Evolutionary conservation across 2,888 invertebrate species (phyloP), one percentile per base, ranked within the genome.

Genomic region (Mamestra brassicae): DNA sequence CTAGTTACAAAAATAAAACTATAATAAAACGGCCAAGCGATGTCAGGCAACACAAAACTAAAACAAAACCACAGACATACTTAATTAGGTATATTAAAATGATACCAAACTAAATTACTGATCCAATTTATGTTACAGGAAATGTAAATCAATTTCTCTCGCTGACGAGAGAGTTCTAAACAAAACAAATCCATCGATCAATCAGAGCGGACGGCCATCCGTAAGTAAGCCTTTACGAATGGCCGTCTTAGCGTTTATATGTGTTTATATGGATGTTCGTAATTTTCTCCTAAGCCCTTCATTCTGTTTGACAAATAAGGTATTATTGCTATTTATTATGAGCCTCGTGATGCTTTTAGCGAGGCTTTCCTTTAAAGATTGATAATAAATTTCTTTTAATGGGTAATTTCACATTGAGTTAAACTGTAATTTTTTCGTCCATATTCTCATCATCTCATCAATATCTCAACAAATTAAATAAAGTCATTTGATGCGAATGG

Each of bases 91-190:
- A 36, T 38, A 15, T 26, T 11, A 58, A 58, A 63, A 52, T 55
- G 0, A 71, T 11, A 67, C 11, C 26, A 45, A 77, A 57, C 13
- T 58, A 62, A 50, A 66, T 42, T 60, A 61, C 42, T 68, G 65
- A 17, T 50, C 63, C 57, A 76, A 76, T 78, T 72, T 70, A 62
- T 10, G 38, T 55, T 64, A 74, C 76, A 81, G 78, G 84, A 79
- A 81, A 69, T 76, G 78, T 76, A 71, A 75, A 77, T 71, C 61
- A 74, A 84, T 84, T 84, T 81, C 81, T 81, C 73, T 84, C 15
- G 68, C 38, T 36, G 63, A 69, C 79, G 65, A 34, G 65, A 61
- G 72, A 84, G 62, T 73, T 78, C 60, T 76, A 72, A 73, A 66
- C 62, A n/a, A 45, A 71, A 60, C 38, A 55, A 80, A 76, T 71